Evolutionary conservation across 30 jellyfish, hydroid and myxozoan genomes (phyloP), one percentile per base, ranked within the genome.

Genomic region (Clytia hemisphaerica): DNA sequence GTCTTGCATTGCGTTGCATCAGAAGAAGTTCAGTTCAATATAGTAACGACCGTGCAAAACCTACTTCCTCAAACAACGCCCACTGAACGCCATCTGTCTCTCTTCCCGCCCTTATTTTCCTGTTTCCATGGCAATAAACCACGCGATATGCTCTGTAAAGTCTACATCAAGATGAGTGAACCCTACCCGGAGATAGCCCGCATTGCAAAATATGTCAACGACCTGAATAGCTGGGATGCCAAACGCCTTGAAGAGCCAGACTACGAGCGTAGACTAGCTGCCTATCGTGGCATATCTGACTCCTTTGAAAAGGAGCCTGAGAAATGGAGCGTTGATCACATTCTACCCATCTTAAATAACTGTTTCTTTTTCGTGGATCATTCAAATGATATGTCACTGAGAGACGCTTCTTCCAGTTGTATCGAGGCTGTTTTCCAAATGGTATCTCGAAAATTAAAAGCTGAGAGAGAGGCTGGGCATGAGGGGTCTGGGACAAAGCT

Each of bases 241-340:
- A 86, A 79, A 61, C 61, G 82, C 15, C 72, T 86, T 26, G 96
- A 86, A 4, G 96, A 86, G 42, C 94, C 96, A 5, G 84, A 86
- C 46, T 86, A 44, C 45, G 96, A 86, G 25, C 31, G 72, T 16
- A 71, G 96, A 19, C 61, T 86, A 35, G 64, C 79, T 37, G 96
- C 91, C 14, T 86, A 58, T 61, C 46, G 92, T 49, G 58, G 46
- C 9, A 60, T 79, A 58, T 16, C 77, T 12, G 73, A 60, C 6
- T n/a, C n/a, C n/a, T n/a, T n/a, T n/a, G 7, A 71, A 64, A 54
- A 76, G 72, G 63, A 68, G 29, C 37, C 57, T 12, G 34, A 26
- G 34, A 37, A 53, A 16, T 48, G 63, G 49, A 2, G 82, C 6
- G 33, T 19, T 37, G 67, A 73, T 35, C 83, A 73, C 27, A 42